Percentiles rank a stretch among this genome's conserved stretches.
These are phyloP conservation scores for Ruditapes philippinarum DNA, from an alignment of 1,140 invertebrate genomes.

Conservation along the genomic window DNA sequence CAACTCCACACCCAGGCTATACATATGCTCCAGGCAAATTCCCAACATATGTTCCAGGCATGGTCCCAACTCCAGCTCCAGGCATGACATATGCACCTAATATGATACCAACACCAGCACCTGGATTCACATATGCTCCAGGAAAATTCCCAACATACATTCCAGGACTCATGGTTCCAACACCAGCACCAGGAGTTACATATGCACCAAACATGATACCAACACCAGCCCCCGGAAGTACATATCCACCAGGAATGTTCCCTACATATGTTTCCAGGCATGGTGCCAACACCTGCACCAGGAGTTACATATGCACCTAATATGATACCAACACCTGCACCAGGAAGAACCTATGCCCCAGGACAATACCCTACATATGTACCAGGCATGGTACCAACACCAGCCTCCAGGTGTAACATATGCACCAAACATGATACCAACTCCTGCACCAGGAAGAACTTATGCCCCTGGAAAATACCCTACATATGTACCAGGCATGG, in stretches of 20 bases:
- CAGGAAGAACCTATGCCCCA: slow-evolving; percentile 53
- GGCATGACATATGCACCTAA: slow-evolving; percentile 53
- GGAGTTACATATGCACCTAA: slow-evolving; percentile 72
- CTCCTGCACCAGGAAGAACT: slow-evolving; percentile 73
- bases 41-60: slow-evolving; percentile 62
- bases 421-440: slow-evolving; percentile 51
- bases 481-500: slow-evolving; percentile 45
- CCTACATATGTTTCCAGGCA: slow-evolving; percentile 65
- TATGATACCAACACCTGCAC: slow-evolving; percentile 54
- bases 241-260: slow-evolving; percentile 51
- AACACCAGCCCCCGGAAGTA: slow-evolving; percentile 16
- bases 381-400: slow-evolving; percentile 49
- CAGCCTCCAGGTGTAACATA: slow-evolving; percentile 58
- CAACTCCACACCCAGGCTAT: slow-evolving; percentile 65
- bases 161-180: slow-evolving; percentile 68
- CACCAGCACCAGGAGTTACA: slow-evolving; percentile 51
- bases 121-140: slow-evolving; percentile 74
- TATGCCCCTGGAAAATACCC: slow-evolving; percentile 73
- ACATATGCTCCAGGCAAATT: slow-evolving; percentile 68
- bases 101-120: slow-evolving; percentile 62
- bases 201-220: slow-evolving; percentile 33
- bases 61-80: slow-evolving; percentile 62
- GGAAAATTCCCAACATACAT: slow-evolving; percentile 54
- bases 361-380: slow-evolving; percentile 58
- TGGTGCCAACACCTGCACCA: slow-evolving; percentile 60